A percentile compares a stretch with the other conserved stretches of the same genome.
Evolutionary conservation across 2,888 invertebrate genomes (phyloP).

Genomic region (Nymphalis c-album): DNA sequence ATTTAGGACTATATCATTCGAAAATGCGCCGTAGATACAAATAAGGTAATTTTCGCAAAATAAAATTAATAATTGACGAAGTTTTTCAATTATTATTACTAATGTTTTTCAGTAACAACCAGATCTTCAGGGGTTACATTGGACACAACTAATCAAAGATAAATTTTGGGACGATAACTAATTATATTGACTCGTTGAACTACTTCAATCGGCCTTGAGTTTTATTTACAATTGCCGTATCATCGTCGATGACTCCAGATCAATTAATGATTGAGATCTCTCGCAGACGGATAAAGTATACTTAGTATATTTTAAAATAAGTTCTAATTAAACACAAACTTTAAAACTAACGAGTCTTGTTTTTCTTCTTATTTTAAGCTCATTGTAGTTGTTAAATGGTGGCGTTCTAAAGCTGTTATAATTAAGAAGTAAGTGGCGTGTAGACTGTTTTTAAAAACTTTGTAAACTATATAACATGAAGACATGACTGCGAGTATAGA

Average conservation of each 20-base stretch:
- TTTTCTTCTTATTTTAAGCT: slow-evolving; percentile 9
- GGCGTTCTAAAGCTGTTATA: slow-evolving; percentile 14
- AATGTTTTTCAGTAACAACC: too few relatives aligned
- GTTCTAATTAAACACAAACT: background rate
- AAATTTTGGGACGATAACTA: background rate
- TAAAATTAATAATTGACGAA: too few relatives aligned
- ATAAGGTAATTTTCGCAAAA: too few relatives aligned
- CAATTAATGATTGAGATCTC: slow-evolving; percentile 17
- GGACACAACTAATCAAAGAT: background rate
- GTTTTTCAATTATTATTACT: too few relatives aligned
- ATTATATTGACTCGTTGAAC: slow-evolving; percentile 9
- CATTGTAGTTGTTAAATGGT: slow-evolving; percentile 21
- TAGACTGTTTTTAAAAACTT: slow-evolving; percentile 30
- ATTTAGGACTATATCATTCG: too few relatives aligned
- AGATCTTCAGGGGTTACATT: too few relatives aligned
- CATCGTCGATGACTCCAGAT: slow-evolving; percentile 13
- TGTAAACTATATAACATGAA: slow-evolving; percentile 22
- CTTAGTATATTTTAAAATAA: background rate
- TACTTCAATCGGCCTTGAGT: slow-evolving; percentile 41
- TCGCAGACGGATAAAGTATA: background rate
- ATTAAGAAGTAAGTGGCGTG: slow-evolving; percentile 26
- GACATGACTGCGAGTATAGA: slow-evolving; percentile 9
- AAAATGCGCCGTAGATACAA: too few relatives aligned
- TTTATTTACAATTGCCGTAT: slow-evolving; percentile 21
- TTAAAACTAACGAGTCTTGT: background rate